Base-by-base conservation (phyloP, 2,113 vertebrate species). In the Trichechus manatus region DNA sequence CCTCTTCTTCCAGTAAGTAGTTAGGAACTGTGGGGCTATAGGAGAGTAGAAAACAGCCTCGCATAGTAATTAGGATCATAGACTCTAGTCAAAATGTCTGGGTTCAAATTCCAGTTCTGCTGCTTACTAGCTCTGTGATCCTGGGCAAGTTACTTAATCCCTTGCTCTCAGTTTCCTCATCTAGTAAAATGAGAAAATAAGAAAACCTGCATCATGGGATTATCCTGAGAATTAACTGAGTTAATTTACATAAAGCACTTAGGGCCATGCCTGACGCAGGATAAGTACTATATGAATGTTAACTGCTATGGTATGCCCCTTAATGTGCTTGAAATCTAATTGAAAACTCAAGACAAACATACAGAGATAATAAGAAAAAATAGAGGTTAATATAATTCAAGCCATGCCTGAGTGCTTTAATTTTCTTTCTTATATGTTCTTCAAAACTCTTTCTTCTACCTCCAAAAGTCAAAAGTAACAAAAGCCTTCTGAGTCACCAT, bases 391-490 rank as follows among this genome's bases (percentile, higher is more conserved):
- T 3, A 8, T 47, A 80, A 23, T 63, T 56, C 11, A 74, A 66
- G 11, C 11, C 22, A 56, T 53, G 5, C 23, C 42, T 8, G 56
- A 25, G 23, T 1, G 36, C 31, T 92, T 94, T 90, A 25, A 27
- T 56, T 75, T 94, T 36, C 36, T 61, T 13, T 66, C 11, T 20
- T 64, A 0, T 61, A 3, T 84, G 17, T 56, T 61, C 66, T 66
- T 74, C 11, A 56, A 39, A 23, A 14, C 9, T 91, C 5, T 78
- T 87, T 96, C 7, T 66, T 87, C n/a, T 4, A 39, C 33, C 25
- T 72, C 7, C 91, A 56, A 85, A 97, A 92, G n/a, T 66, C 74
- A 95, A 47, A 95, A 78, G 63, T 85, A 92, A 91, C 5, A 23
- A 87, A 89, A 93, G 56, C 31, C 84, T 63, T 74, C 61, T 39